A percentile compares a stretch with the other conserved stretches of the same genome.
These are phyloP conservation scores for Caerostris darwini DNA, from an alignment of 1,140 invertebrate genomes.

Conservation along the genomic window DNA sequence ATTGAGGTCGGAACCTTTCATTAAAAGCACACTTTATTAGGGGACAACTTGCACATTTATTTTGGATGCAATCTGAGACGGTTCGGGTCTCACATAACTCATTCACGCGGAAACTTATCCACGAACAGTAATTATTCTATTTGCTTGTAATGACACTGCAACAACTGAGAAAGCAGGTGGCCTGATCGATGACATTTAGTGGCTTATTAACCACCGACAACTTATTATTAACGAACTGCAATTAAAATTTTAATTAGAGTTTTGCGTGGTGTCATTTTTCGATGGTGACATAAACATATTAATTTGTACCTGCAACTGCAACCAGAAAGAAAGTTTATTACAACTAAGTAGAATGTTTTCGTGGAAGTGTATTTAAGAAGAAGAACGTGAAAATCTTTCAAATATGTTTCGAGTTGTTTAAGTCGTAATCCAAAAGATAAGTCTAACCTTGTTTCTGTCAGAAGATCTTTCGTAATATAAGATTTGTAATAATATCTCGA, in stretches of 20 bases:
- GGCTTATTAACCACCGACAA: neutral
- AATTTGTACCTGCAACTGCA: no score
- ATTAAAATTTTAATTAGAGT: slow-evolving; percentile 35
- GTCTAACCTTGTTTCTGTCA: no score
- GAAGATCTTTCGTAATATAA: no score
- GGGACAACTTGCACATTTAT: slow-evolving; percentile 17
- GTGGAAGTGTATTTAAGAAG: no score
- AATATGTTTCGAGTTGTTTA: no score
- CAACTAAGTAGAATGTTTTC: no score
- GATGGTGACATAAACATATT: neutral
- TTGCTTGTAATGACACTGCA: neutral
- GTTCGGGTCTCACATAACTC: slow-evolving; percentile 12
- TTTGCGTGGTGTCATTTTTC: neutral
- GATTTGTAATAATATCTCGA: no score
- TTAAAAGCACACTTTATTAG: slow-evolving; percentile 36
- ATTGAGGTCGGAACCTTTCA: slow-evolving; percentile 46
- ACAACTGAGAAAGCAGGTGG: neutral
- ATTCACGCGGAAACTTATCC: neutral
- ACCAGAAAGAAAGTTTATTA: no score
- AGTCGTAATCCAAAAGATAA: no score
- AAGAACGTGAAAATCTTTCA: no score
- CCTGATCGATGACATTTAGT: slow-evolving; percentile 15
- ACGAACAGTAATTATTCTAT: slow-evolving; percentile 5
- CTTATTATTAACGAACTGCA: neutral
- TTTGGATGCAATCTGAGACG: slow-evolving; percentile 1